These are phyloP conservation scores for Plectus sambesii DNA, from an alignment of 1,140 invertebrate genomes.

Conservation along the genomic window DNA sequence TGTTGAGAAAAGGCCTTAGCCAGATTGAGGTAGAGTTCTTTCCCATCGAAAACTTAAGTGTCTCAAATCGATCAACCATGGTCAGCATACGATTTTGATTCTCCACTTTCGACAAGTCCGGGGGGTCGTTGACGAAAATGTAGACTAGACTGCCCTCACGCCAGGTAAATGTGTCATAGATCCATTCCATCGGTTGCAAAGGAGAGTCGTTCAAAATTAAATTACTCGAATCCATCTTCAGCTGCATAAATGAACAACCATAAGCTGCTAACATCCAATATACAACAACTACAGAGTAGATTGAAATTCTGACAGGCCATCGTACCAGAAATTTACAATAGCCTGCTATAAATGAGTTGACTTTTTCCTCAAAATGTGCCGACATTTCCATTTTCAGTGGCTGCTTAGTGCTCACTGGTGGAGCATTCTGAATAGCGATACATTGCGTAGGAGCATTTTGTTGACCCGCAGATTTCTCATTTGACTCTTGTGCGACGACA, in stretches of 20 bases:
- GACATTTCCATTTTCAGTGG: conserved; percentile 18
- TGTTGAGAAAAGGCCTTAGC: conserved; percentile 21
- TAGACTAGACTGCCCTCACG: conserved; percentile 20
- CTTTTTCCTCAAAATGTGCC: no score
- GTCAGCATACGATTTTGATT: conserved; percentile 22
- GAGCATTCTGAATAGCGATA: no score
- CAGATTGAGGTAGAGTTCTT: conserved; percentile 26
- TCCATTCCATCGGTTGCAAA: conserved; percentile 18
- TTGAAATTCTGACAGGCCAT: conserved; percentile 11
- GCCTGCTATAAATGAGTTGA: no score
- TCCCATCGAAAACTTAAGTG: conserved; percentile 25
- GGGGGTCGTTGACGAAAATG: conserved; percentile 25
- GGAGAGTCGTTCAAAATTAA: conserved; percentile 25
- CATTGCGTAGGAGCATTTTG: no score
- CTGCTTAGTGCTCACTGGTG: conserved; percentile 11
- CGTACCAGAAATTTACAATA: conserved; percentile 20
- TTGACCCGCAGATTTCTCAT: no score
- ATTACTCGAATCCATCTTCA: conserved; percentile 27
- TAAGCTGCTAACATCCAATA: conserved; percentile 24
- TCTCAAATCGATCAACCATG: conserved; percentile 23
- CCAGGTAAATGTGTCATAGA: conserved; percentile 25
- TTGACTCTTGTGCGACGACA: no score
- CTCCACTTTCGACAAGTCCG: conserved; percentile 13
- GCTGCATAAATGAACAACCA: conserved; percentile 23
- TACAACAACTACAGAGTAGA: conserved; percentile 8